phyloP scores from a whole-genome alignment of 1,140 invertebrate species.

The Lasioglossum albipes region DNA sequence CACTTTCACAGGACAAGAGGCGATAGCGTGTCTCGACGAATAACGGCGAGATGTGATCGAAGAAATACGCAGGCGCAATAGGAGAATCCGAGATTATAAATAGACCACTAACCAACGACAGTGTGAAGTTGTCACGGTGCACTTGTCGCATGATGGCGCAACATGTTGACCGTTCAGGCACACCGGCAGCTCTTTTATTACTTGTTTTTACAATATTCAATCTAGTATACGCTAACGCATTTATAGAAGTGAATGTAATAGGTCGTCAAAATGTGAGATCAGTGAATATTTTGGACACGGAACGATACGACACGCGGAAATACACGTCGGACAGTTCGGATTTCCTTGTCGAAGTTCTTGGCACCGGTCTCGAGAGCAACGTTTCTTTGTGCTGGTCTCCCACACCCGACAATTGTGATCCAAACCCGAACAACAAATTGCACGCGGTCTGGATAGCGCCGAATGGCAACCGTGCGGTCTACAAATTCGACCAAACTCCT shows the following conservation, averaged over 20 bases:
- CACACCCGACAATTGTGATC: slow-evolving; percentile 35
- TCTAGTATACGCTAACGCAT: slow-evolving; percentile 56
- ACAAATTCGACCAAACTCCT: slow-evolving; percentile 54
- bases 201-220: slow-evolving; percentile 68
- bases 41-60: slow-evolving; percentile 6
- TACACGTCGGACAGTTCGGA: slow-evolving; percentile 11
- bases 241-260: slow-evolving; percentile 38
- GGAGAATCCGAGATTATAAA: slow-evolving; percentile 68
- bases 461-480: slow-evolving; percentile 56
- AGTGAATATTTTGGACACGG: slow-evolving; percentile 33
- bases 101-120: slow-evolving; percentile 50
- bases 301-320: slow-evolving; percentile 7
- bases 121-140: slow-evolving; percentile 68
- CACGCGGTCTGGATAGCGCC: slow-evolving; percentile 44
- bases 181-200: slow-evolving; percentile 69
- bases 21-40: background rate
- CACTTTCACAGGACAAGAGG: background rate
- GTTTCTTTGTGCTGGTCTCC: slow-evolving; percentile 63
- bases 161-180: slow-evolving; percentile 71
- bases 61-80: slow-evolving; percentile 33
- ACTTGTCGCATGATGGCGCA: slow-evolving; percentile 77
- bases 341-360: slow-evolving; percentile 54
- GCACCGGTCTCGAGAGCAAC: slow-evolving; percentile 54
- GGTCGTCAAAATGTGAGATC: slow-evolving; percentile 47
- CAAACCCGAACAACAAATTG: slow-evolving; percentile 46